Evolutionary conservation across 1,140 invertebrate genomes (phyloP).

Genomic region (Trichonephila clavata): DNA sequence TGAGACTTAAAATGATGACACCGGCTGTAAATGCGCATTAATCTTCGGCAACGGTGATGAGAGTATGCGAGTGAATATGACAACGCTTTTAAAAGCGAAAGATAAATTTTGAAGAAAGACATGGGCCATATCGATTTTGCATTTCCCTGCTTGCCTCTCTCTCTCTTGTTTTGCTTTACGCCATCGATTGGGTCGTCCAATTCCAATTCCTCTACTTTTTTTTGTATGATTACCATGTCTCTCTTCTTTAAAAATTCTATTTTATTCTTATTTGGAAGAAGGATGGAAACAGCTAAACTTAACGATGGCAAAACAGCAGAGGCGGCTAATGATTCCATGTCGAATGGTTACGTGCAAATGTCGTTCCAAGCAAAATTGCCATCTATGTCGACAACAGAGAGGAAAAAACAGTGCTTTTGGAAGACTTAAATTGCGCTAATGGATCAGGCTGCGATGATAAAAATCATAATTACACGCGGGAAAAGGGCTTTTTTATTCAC

Average conservation of each 20-base stretch:
- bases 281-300: not conserved
- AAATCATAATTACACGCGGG: not conserved
- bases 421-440: constrained; percentile 10
- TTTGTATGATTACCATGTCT: not conserved
- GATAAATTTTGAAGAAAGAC: constrained; percentile 29
- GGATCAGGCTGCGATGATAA: not conserved
- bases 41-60: constrained; percentile 22
- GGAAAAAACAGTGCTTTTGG: not conserved
- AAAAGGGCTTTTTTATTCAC: not conserved
- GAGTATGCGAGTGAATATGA: constrained; percentile 28
- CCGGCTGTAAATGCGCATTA: not conserved
- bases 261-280: not conserved
- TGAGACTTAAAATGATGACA: constrained; percentile 12
- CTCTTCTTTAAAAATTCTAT: not conserved
- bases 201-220: not conserved
- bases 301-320: not conserved
- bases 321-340: not conserved
- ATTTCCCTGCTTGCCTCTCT: not conserved
- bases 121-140: not conserved
- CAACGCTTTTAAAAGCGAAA: constrained; percentile 24
- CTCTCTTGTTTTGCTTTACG: too few relatives aligned
- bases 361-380: not conserved
- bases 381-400: constrained; percentile 8
- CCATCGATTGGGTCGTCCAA: constrained; percentile 1
- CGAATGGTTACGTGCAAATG: not conserved